Percentiles rank a stretch among this genome's conserved stretches.
phyloP scores from a whole-genome alignment of 2,797 vertebrate species.

The Gymnoscopelus microlampas region DNA sequence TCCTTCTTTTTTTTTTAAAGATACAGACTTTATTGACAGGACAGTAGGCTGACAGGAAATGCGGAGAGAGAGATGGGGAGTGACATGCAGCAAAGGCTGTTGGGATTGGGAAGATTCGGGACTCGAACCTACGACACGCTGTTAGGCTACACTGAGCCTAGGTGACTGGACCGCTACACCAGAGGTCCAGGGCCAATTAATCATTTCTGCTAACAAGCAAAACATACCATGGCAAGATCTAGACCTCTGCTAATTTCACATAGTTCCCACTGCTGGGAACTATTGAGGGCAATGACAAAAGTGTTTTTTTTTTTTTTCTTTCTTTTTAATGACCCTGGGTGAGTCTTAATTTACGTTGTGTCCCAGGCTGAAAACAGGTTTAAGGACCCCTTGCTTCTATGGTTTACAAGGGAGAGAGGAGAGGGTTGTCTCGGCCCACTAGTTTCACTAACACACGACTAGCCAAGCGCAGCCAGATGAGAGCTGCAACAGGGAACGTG shows the following conservation, averaged over 20 bases:
- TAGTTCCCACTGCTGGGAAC: background rate
- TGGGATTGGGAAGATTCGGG: no score
- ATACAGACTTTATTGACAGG: no score
- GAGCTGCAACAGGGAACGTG: conserved; percentile 37
- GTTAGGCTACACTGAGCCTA: no score
- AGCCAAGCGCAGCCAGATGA: conserved; percentile 57
- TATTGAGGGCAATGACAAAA: no score
- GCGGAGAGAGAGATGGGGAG: no score
- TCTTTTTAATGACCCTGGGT: conserved; percentile 16
- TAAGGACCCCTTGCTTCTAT: conserved; percentile 32
- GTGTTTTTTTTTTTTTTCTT: background rate
- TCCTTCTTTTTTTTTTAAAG: no score
- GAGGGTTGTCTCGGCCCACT: conserved; percentile 44
- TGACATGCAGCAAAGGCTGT: no score
- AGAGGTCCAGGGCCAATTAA: no score
- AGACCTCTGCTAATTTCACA: background rate
- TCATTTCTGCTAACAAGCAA: background rate
- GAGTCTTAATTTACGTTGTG: conserved; percentile 39
- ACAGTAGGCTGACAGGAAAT: no score
- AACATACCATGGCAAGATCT: background rate
- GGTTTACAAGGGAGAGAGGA: conserved; percentile 55
- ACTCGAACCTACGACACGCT: no score
- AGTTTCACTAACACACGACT: conserved; percentile 41
- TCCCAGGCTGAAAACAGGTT: conserved; percentile 34
- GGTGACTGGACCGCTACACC: no score